A percentile compares a stretch with the other conserved stretches of the same genome.
phyloP scores from a whole-genome alignment of 2,888 invertebrate genomes.

The Drosophila ezoana region DNA sequence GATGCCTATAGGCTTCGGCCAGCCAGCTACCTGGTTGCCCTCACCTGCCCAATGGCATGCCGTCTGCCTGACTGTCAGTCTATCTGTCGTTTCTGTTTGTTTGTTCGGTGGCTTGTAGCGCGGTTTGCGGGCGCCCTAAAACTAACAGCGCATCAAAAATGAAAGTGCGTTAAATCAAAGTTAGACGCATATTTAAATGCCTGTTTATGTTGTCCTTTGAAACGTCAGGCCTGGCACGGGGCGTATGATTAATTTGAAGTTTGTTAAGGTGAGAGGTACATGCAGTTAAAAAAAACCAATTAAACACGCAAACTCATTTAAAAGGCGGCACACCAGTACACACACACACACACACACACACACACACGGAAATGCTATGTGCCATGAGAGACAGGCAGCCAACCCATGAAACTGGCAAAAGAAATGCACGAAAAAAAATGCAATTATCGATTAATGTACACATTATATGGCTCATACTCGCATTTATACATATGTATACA shows the following conservation, averaged over 20 bases:
- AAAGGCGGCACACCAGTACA: constrained; percentile 39
- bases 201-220: constrained; percentile 33
- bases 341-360: constrained; percentile 34
- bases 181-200: constrained; percentile 35
- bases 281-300: constrained; percentile 64
- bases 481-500: constrained; percentile 15
- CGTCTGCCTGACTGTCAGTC: constrained; percentile 27
- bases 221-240: constrained; percentile 29
- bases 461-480: constrained; percentile 71
- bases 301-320: constrained; percentile 81
- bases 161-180: constrained; percentile 75
- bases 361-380: constrained; percentile 64
- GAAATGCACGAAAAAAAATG: constrained; percentile 76
- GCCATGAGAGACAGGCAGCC: constrained; percentile 64
- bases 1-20: constrained; percentile 10
- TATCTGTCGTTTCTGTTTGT: constrained; percentile 41
- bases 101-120: constrained; percentile 52
- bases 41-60: constrained; percentile 3
- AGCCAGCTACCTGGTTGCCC: background rate
- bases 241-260: constrained; percentile 72
- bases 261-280: constrained; percentile 34
- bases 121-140: constrained; percentile 64
- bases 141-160: constrained; percentile 69
- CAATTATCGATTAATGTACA: constrained; percentile 80
- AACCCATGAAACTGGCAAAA: constrained; percentile 71